These are phyloP conservation scores for Lucilia sericata DNA, from an alignment of 1,140 invertebrate genomes.

Conservation along the genomic window DNA sequence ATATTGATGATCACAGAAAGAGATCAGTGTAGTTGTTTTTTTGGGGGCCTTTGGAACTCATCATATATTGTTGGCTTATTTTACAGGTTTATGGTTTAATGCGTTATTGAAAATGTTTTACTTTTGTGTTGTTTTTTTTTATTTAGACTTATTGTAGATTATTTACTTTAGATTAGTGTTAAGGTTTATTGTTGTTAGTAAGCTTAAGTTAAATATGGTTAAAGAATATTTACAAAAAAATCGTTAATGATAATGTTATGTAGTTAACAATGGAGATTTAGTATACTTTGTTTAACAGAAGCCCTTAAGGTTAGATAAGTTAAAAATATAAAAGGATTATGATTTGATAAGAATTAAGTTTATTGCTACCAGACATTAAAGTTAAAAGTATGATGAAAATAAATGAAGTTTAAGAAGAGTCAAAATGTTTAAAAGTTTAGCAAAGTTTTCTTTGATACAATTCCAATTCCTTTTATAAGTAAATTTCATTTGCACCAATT, in stretches of 20 bases:
- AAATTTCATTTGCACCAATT: no score
- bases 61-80: not conserved
- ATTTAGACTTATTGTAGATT: not conserved
- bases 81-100: not conserved
- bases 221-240: not conserved
- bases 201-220: not conserved
- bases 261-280: constrained; percentile 21
- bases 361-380: constrained; percentile 16
- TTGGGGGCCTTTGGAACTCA: not conserved
- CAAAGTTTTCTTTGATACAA: no score
- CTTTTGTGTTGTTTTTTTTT: not conserved
- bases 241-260: constrained; percentile 2
- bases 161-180: not conserved
- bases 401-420: no score
- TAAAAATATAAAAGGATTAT: not conserved
- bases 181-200: not conserved
- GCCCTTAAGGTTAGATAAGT: constrained; percentile 22
- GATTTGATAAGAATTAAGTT: not conserved
- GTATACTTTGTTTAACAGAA: not conserved
- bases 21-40: not conserved
- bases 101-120: not conserved
- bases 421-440: no score
- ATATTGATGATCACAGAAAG: not conserved
- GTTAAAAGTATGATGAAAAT: no score
- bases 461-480: no score